Evolutionary conservation across 53 echinoderm and acorn worm genomes (phyloP), one percentile per base, ranked within the genome.

Genomic region (Astropecten irregularis): DNA sequence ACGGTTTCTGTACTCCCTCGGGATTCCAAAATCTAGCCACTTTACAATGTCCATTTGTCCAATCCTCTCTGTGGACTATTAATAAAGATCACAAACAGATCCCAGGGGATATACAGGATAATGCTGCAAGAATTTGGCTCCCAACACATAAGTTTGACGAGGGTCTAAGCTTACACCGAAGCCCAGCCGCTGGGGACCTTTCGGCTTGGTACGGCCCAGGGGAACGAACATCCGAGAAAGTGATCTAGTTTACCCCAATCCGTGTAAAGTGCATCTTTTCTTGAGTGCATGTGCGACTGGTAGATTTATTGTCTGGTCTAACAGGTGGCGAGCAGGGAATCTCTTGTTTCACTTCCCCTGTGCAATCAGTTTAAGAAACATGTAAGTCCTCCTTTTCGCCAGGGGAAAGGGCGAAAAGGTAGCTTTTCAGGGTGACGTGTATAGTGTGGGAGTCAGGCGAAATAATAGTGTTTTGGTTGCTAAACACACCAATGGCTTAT

Each of bases 401-500:
- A 68, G 25, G 44, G 44, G 44, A 25, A n/a, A n/a, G n/a, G n/a
- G n/a, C n/a, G n/a, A n/a, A n/a, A n/a, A 25, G 68, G 13, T 28
- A 25, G 28, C 58, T 13, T 27, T 4, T 58, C 11, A 53, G 20
- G 11, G n/a, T 18, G 40, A 32, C 66, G 20, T 9, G 18, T n/a
- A n/a, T 37, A 23, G 28, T 38, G 40, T 42, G 68, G 25, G 5
- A 23, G 21, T 42, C 68, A 42, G 23, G 68, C 40, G 68, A 40
- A 40, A 68, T 68, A 68, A 68, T 68, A 23, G 44, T 68, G 40
- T 68, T 68, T 47, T 42, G 26, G 28, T 68, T 37, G 25, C 68
- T 68, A 68, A 68, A 68, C 44, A 68, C 42, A 22, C 46, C 25
- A 68, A 68, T n/a, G n/a, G n/a, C n/a, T n/a, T n/a, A n/a, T n/a